phyloP scores from a whole-genome alignment of 2,113 vertebrate genomes.

The Pelvicachromis taeniatus region DNA sequence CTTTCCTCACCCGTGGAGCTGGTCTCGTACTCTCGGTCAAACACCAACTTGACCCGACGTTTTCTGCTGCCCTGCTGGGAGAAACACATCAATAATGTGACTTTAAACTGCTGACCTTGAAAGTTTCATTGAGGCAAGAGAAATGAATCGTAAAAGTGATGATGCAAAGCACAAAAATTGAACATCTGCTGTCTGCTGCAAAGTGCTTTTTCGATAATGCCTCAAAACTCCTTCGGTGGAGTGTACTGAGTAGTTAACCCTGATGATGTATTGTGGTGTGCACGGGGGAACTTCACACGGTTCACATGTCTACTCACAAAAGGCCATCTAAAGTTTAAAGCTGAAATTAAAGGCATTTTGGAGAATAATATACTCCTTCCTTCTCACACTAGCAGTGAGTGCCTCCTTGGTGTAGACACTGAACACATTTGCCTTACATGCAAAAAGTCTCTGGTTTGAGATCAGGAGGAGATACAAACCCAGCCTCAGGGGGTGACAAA shows the following conservation, averaged over 20 bases:
- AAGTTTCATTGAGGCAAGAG: neutral
- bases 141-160: neutral
- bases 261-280: neutral
- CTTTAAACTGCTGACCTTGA: neutral
- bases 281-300: neutral
- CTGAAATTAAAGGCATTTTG: neutral
- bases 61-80: constrained; percentile 82
- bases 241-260: neutral
- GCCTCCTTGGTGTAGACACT: neutral
- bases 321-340: neutral
- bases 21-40: constrained; percentile 87
- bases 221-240: neutral
- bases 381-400: neutral
- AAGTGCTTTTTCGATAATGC: neutral
- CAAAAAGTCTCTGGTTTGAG: neutral
- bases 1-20: constrained; percentile 92
- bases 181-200: neutral
- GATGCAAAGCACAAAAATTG: neutral
- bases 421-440: neutral
- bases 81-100: neutral
- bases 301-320: neutral
- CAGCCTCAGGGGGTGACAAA: neutral
- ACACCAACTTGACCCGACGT: constrained; percentile 82
- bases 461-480: neutral
- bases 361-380: neutral